These are phyloP conservation scores for Cyanoramphus novaezelandiae DNA, from an alignment of 2,113 vertebrate genomes.

Conservation along the genomic window DNA sequence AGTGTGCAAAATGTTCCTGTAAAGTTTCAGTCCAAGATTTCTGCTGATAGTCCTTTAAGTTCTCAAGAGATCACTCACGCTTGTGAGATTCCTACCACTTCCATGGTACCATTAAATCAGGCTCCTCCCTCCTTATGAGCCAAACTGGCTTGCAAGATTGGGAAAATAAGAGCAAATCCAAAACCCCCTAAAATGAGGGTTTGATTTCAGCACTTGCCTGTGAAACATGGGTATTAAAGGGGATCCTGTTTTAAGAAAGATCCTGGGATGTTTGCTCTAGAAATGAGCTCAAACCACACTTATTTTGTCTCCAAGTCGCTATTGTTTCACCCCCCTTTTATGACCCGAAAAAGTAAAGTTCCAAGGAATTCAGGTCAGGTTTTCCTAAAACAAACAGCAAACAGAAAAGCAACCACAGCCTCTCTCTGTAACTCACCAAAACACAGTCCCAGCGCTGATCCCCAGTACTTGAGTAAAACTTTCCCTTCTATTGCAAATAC, in stretches of 20 bases:
- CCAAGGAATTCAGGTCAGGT: neutral
- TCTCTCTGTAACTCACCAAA: neutral
- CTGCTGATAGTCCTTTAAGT: neutral
- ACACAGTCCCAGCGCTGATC: neutral
- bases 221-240: neutral
- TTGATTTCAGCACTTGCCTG: neutral
- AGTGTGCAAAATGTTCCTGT: neutral
- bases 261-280: neutral
- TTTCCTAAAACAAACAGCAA: neutral
- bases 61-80: neutral
- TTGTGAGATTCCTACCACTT: neutral
- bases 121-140: neutral
- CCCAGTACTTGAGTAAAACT: neutral
- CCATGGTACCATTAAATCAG: neutral
- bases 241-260: neutral
- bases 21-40: neutral
- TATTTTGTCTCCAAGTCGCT: neutral
- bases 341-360: neutral
- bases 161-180: neutral
- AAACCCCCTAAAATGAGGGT: neutral
- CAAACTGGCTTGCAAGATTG: neutral
- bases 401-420: neutral
- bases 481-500: neutral
- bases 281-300: neutral
- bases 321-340: neutral